Base-by-base conservation (phyloP, 2,888 invertebrate genomes). In the Eulithis prunata region DNA sequence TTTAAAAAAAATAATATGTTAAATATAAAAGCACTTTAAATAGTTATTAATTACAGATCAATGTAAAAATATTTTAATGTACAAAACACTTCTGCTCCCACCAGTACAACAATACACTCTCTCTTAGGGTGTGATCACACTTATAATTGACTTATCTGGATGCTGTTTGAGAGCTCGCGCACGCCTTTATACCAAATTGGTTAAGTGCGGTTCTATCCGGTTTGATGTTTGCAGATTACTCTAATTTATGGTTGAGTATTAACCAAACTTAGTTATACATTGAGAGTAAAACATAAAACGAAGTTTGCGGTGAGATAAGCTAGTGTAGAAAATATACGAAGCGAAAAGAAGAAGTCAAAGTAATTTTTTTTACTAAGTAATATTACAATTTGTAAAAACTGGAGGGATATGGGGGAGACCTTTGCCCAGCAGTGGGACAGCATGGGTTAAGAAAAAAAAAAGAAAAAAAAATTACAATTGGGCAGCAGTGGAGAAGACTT, bases 141-240 rank as follows among this genome's bases (percentile, higher is more conserved):
- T 89, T 81, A 81, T 91, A 91, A 92, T 91, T 90, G 90, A 89
- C 90, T 92, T 90, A 91, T 89, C 87, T 85, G 79, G 82, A 84
- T 81, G 74, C 77, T 82, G 79, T 77, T 84, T 81, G 83, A 78
- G 79, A 78, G 78, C 78, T 73, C 71, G 56, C 76, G 75, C 70
- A 69, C 78, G 77, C 82, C 82, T 81, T 82, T 75, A 82, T 62
- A 74, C 79, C 76, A 74, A 80, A 88, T 83, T 86, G 81, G 78
- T 86, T 87, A 82, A 89, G 88, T 86, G 84, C 83, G 84, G 83
- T 82, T 67, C 76, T 77, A 77, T 74, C 74, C 69, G 74, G 80
- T 82, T 81, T 66, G 32, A 70, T 66, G 69, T 69, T 62, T 62
- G 49, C 38, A 59, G 68, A 73, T 73, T 73, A 82, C 75, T 68